phyloP scores from a whole-genome alignment of 1,140 invertebrate species.

The Aphelenchoides fujianensis region DNA sequence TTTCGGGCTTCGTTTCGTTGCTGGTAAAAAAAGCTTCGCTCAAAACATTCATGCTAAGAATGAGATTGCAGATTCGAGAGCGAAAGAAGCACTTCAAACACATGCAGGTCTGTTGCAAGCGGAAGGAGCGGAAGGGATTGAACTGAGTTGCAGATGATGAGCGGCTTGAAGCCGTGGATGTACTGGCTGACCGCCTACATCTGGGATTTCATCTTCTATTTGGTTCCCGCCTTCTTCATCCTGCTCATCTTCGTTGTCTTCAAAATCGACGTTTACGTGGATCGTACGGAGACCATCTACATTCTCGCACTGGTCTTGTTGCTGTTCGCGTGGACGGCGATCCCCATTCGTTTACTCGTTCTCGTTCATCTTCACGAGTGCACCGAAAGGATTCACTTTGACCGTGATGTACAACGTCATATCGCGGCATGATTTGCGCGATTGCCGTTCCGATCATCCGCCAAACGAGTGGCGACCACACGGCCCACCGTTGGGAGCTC shows the following conservation, averaged over 20 bases:
- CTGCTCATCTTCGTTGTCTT: slow-evolving; percentile 34
- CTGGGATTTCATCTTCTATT: slow-evolving; percentile 68
- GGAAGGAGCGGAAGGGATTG: slow-evolving; percentile 17
- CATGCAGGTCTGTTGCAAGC: slow-evolving; percentile 26
- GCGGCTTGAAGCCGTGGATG: slow-evolving; percentile 66
- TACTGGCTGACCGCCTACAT: slow-evolving; percentile 67
- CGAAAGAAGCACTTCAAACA: slow-evolving; percentile 34
- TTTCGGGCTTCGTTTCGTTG: slow-evolving; percentile 28
- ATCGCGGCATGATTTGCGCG: slow-evolving; percentile 53
- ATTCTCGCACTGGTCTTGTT: slow-evolving; percentile 31
- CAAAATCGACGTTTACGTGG: slow-evolving; percentile 28
- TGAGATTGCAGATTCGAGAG: too few species aligned
- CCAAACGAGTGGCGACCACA: slow-evolving; percentile 36
- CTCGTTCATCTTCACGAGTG: slow-evolving; percentile 44
- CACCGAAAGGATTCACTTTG: slow-evolving; percentile 54
- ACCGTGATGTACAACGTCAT: slow-evolving; percentile 56
- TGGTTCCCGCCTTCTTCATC: slow-evolving; percentile 29
- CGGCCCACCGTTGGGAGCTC: slow-evolving; percentile 38
- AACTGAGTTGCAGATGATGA: slow-evolving; percentile 67
- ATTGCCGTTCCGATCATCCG: slow-evolving; percentile 54
- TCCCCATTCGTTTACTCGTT: slow-evolving; percentile 54
- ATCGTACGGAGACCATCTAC: slow-evolving; percentile 17
- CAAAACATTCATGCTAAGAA: too few species aligned
- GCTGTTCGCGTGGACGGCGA: slow-evolving; percentile 49
- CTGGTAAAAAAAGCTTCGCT: too few species aligned